Base-by-base conservation (phyloP, 2,888 invertebrate genomes). In the Callyntrura sp. region DNA sequence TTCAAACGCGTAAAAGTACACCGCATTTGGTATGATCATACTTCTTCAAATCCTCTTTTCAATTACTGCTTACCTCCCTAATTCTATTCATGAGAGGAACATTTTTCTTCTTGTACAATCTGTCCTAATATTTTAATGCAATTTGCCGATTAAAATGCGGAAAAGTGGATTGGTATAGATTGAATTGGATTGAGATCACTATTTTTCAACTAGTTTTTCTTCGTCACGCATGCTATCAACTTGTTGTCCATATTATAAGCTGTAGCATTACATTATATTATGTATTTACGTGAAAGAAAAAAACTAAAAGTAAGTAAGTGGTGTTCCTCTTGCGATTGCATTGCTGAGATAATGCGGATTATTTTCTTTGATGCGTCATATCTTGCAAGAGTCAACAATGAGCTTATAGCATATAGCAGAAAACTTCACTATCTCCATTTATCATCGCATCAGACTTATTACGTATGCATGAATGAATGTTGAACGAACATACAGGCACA, bases 41-140 rank as follows among this genome's bases (percentile, higher is more conserved):
- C 43, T 48, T 48, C 23, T 20, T 0, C 62, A 70, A n/a, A 68
- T 43, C 68, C 20, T 76, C 20, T 48, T 51, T 25, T 76, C 51
- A 78, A 28, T 55, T 55, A 25, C 51, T 62, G 23, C 25, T 51
- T 23, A 2, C 78, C 78, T 20, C 9, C 28, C n/a, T n/a, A n/a
- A 73, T 73, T 14, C 43, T n/a, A n/a, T n/a, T n/a, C 55, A 25
- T 35, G 17, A 51, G 51, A 9, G 11, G 70, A 23, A 12, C 11
- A 70, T 70, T 43, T 48, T 76, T 45, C 9, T n/a, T 76, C 51
- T 76, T 76, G 73, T 51, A 51, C 25, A 25, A 48, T 8, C 51
- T 76, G 73, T 76, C 73, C 73, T 45, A 76, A 76, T 76, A 76
- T 76, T 76, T 73, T 76, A 76, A 76, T 76, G 48, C 73, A 76